Conservation (phyloP, 2,797 vertebrate species). For the Melanotaenia pygmaea region DNA sequence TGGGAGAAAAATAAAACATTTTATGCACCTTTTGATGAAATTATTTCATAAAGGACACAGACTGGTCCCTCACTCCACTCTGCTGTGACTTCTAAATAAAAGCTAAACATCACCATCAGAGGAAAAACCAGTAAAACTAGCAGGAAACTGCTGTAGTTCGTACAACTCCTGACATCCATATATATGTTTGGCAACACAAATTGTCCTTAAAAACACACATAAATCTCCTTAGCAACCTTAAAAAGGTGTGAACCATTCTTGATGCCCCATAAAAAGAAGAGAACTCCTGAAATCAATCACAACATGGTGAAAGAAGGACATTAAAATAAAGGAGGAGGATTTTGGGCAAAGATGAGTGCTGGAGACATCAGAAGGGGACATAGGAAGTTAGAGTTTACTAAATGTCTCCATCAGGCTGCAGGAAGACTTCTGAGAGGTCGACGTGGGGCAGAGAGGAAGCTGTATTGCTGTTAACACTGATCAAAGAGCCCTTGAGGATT, state of each 20-base stretch:
- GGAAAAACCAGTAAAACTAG: background rate
- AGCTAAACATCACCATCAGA: conserved; percentile 27
- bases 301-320: conserved; percentile 28
- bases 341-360: conserved; percentile 6
- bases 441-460: conserved; percentile 34
- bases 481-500: conserved; percentile 74
- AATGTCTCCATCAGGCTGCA: conserved; percentile 35
- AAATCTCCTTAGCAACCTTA: conserved; percentile 14
- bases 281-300: conserved; percentile 38
- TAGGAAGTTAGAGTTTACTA: conserved; percentile 5
- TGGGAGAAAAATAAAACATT: conserved; percentile 2
- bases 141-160: conserved; percentile 31
- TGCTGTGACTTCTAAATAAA: conserved; percentile 54
- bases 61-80: conserved; percentile 43
- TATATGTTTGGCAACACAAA: too few relatives aligned
- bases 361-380: conserved; percentile 4
- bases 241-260: conserved; percentile 12
- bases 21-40: conserved; percentile 49
- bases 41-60: conserved; percentile 40
- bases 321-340: conserved; percentile 5
- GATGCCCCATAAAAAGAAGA: conserved; percentile 10
- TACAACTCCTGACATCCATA: conserved; percentile 3
- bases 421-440: conserved; percentile 69
- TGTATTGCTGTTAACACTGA: conserved; percentile 76
- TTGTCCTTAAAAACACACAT: background rate